phyloP scores from a whole-genome alignment of 2,888 invertebrate species.

The Tenthredo distinguenda region DNA sequence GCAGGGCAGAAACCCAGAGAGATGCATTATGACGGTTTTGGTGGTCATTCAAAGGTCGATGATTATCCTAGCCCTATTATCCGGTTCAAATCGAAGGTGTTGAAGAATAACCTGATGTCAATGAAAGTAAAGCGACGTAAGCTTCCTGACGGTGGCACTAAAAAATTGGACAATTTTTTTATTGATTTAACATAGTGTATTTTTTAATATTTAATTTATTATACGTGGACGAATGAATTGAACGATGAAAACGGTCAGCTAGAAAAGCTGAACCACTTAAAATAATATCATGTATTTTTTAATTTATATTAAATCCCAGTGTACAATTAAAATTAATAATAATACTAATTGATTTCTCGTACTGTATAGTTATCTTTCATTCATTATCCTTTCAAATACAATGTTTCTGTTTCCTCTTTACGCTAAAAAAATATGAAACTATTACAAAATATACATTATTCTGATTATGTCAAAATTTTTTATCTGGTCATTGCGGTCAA shows the following conservation, averaged over 20 bases:
- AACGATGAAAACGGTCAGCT: not conserved
- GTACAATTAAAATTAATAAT: not conserved
- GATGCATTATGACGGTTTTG: constrained; percentile 61
- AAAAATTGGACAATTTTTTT: constrained; percentile 28
- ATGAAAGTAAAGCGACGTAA: constrained; percentile 39
- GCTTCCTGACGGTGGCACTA: not conserved
- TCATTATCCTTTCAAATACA: not conserved
- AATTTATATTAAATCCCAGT: not conserved
- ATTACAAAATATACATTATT: not conserved
- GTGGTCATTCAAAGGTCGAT: constrained; percentile 62
- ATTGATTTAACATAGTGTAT: constrained; percentile 51
- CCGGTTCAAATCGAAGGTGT: constrained; percentile 39
- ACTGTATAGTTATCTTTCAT: not conserved
- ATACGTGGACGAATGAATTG: not conserved
- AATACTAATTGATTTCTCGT: not conserved
- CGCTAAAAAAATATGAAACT: not conserved
- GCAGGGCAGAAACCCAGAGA: constrained; percentile 4
- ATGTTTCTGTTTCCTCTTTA: not conserved
- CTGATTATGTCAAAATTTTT: too few relatives aligned
- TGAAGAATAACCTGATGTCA: constrained; percentile 47
- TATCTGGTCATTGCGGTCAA: not conserved
- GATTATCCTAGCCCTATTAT: constrained; percentile 53
- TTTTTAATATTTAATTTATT: not conserved
- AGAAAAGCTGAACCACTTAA: not conserved
- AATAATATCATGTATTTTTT: constrained; percentile 5